Base-by-base conservation (phyloP, 2,113 vertebrate genomes). In the Cranoglanis bouderius region DNA sequence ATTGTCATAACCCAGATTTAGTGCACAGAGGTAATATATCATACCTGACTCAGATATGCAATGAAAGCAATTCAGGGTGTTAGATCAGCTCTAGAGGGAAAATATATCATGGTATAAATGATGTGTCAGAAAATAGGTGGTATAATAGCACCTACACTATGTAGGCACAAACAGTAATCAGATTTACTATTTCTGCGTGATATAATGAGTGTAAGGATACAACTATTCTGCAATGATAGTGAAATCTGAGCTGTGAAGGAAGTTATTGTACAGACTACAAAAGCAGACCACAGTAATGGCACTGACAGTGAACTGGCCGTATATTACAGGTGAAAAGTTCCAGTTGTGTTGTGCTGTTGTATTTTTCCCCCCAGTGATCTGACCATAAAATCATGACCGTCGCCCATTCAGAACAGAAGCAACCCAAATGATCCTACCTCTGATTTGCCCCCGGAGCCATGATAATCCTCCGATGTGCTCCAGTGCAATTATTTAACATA, bases 381-480 rank as follows among this genome's bases (percentile, higher is more conserved):
- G 40, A 26, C n/a, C 26, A 85, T 49, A 67, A 67, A 85, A 51
- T 49, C 63, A 65, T 19, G 29, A 49, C 29, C 61, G 61, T 85
- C 61, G 61, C 61, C 38, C 43, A 12, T 67, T 43, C 40, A 29
- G 0, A 38, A 18, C 57, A 46, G 29, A 32, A 53, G 10, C 26
- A 84, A 84, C 61, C 83, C 61, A 51, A 21, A 85, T 32, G 83
- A 32, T 19, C 83, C 61, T 85, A 85, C 83, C 83, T 85, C 43
- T 49, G 61, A 67, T 85, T 5, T 21, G 6, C 61, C 51, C 61
- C 43, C 43, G 19, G 61, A 35, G 61, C 61, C 83, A 85, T 67
- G 61, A 51, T 51, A 16, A 49, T 85, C 29, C 40, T 9, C 82
- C 59, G 40, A 3, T 51, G 16, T 5, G 59, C 61, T 8, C 59